A percentile compares a stretch with the other conserved stretches of the same genome.
Evolutionary conservation across 1,140 invertebrate species (phyloP).

Genomic region (Conopomorpha cramerella): DNA sequence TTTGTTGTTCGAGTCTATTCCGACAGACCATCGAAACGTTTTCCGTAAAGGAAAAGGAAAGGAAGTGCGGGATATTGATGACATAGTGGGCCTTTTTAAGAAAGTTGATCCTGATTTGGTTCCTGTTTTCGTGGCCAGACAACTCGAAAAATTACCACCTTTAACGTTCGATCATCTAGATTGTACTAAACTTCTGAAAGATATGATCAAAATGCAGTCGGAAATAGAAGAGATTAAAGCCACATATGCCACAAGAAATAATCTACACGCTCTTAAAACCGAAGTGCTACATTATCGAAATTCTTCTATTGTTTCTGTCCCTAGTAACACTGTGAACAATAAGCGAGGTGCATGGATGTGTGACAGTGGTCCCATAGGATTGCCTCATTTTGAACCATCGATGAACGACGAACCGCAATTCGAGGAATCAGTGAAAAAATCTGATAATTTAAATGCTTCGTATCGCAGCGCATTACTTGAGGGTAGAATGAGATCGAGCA

Average conservation of each 20-base stretch:
- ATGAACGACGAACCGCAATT: not conserved
- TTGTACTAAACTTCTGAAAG: not conserved
- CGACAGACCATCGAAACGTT: not conserved
- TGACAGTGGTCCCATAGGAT: not conserved
- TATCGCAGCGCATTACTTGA: not conserved
- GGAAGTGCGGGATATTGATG: not conserved
- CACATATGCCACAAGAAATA: not conserved
- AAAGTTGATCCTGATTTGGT: not conserved
- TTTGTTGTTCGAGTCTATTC: not conserved
- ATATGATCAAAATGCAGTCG: not conserved
- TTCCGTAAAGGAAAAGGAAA: not conserved
- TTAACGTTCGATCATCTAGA: not conserved
- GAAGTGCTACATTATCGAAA: not conserved
- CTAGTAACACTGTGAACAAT: not conserved
- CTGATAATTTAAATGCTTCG: not conserved
- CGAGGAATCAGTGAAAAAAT: not conserved
- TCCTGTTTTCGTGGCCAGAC: not conserved
- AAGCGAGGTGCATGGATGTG: not conserved
- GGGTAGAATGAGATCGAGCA: not conserved
- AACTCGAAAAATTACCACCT: not conserved
- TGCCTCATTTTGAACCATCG: not conserved
- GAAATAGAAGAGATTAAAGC: not conserved
- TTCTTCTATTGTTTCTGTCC: not conserved
- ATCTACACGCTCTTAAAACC: not conserved
- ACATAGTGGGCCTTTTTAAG: not conserved